A percentile compares a stretch with the other conserved stretches of the same genome.
Conservation (phyloP, 1,140 invertebrate species). For the Arctopsyche grandis region DNA sequence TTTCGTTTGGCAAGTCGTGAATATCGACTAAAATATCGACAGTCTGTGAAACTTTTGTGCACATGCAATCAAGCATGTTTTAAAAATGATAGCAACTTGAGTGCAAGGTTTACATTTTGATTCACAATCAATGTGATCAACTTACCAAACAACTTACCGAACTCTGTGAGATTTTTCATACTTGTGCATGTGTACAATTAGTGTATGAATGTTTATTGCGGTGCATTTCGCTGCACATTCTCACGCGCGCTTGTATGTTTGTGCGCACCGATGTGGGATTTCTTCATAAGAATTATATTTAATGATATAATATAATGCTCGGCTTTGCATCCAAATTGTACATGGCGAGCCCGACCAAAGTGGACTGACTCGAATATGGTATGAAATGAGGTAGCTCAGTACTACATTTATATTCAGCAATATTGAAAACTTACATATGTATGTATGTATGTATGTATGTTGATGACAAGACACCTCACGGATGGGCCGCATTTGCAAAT, state of each 20-base stretch:
- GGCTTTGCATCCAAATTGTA: conserved; percentile 22
- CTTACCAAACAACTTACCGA: too few species aligned
- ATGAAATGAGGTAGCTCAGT: conserved; percentile 21
- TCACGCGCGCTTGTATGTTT: background rate
- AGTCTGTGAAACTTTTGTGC: too few species aligned
- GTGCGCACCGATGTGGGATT: background rate
- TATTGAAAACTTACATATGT: too few species aligned
- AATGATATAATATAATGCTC: conserved; percentile 10
- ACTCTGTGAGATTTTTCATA: too few species aligned
- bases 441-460: background rate
- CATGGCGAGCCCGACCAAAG: conserved; percentile 3
- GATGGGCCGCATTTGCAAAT: background rate
- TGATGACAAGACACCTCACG: conserved; percentile 19
- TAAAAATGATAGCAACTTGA: too few species aligned
- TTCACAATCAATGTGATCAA: too few species aligned
- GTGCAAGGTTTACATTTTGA: too few species aligned
- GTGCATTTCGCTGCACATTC: background rate
- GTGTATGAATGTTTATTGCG: background rate
- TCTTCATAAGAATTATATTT: conserved; percentile 21
- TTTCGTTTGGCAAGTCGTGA: too few species aligned
- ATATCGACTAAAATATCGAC: too few species aligned
- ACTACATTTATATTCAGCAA: conserved; percentile 22
- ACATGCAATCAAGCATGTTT: too few species aligned
- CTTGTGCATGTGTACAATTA: too few species aligned
- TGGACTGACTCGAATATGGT: conserved; percentile 10